Evolutionary conservation across 2,113 vertebrate genomes (phyloP).

Genomic region (Tricholaema leucomelas): DNA sequence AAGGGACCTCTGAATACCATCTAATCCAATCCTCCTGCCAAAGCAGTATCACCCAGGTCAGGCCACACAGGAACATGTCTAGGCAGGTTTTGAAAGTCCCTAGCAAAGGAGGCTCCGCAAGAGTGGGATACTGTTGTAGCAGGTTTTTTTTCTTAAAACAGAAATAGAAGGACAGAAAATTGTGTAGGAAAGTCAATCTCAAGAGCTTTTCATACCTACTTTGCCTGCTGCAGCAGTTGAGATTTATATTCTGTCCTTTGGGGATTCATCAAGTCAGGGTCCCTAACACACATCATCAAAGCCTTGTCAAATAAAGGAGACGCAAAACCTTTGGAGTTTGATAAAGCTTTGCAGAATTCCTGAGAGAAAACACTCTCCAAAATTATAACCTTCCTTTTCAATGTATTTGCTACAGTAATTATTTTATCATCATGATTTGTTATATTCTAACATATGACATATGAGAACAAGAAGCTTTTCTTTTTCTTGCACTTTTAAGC

Average conservation of each 20-base stretch:
- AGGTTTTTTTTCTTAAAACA: not conserved
- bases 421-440: not conserved
- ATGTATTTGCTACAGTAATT: not conserved
- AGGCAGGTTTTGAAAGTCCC: no score
- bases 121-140: not conserved
- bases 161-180: not conserved
- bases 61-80: no score
- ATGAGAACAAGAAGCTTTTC: not conserved
- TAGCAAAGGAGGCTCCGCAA: no score
- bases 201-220: not conserved
- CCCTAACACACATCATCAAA: not conserved
- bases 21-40: no score
- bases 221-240: not conserved
- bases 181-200: not conserved
- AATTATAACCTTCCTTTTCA: not conserved
- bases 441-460: not conserved
- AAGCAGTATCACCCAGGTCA: no score
- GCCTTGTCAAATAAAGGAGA: not conserved
- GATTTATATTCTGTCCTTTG: not conserved
- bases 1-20: no score
- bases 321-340: not conserved
- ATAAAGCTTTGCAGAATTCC: not conserved
- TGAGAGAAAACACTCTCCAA: not conserved
- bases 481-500: not conserved
- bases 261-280: not conserved